These are phyloP conservation scores for Nyleta sp. DNA, from an alignment of 2,888 invertebrate genomes.

Conservation along the genomic window DNA sequence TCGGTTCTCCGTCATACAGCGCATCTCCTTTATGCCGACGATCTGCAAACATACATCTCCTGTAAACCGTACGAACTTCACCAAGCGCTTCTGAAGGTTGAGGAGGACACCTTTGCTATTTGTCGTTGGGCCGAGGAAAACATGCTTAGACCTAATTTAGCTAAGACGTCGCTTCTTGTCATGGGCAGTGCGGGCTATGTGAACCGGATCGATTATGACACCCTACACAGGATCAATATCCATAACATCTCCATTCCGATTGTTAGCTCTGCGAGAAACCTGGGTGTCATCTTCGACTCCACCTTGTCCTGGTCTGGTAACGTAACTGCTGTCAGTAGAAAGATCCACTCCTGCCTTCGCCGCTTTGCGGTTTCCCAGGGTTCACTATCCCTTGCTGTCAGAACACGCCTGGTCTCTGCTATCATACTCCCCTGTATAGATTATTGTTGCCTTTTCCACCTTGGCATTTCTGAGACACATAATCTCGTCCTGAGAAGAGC, in stretches of 20 bases:
- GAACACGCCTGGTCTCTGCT: neutral
- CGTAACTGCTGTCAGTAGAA: neutral
- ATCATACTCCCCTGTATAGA: neutral
- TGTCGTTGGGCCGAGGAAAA: neutral
- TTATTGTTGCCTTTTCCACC: neutral
- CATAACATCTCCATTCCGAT: neutral
- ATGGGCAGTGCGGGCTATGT: neutral
- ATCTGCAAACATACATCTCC: neutral
- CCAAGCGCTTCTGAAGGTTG: neutral
- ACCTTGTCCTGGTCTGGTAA: neutral
- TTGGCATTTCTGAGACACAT: neutral
- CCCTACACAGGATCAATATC: neutral
- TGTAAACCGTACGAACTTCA: neutral
- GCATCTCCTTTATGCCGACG: neutral
- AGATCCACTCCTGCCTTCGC: no score
- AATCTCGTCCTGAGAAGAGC: neutral
- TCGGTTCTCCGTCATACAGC: neutral
- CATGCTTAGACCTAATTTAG: neutral
- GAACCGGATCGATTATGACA: neutral
- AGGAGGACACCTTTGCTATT: neutral
- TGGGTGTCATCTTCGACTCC: neutral
- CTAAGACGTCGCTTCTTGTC: neutral
- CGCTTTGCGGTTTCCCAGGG: neutral
- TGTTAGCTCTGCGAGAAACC: neutral
- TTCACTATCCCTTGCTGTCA: neutral